These are phyloP conservation scores for Malthinus flaveolus DNA, from an alignment of 2,888 invertebrate species.

Conservation along the genomic window DNA sequence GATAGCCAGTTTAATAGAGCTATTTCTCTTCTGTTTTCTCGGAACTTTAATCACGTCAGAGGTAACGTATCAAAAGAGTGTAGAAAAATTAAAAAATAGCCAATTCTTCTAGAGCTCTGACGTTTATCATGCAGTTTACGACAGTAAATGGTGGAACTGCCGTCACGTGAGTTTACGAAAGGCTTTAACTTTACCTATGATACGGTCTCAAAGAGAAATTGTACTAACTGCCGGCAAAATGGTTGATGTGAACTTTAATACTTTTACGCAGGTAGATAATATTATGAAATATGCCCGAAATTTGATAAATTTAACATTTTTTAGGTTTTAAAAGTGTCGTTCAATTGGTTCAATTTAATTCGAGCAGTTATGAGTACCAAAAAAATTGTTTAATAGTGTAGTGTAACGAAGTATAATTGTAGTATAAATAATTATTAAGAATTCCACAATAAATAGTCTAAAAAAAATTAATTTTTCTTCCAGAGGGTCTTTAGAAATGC, in stretches of 20 bases:
- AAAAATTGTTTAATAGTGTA: too few relatives aligned
- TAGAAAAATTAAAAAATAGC: neutral
- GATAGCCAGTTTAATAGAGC: neutral
- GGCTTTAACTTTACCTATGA: constrained; percentile 18
- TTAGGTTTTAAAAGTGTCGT: constrained; percentile 4
- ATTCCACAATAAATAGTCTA: too few relatives aligned
- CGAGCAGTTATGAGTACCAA: neutral
- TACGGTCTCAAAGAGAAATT: constrained; percentile 12
- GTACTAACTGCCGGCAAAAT: constrained; percentile 21
- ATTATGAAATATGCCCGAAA: neutral
- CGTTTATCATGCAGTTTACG: constrained; percentile 14
- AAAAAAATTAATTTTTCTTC: too few relatives aligned
- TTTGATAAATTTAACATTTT: neutral
- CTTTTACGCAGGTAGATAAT: neutral
- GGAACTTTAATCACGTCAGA: neutral
- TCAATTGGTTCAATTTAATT: neutral
- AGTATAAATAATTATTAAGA: too few relatives aligned
- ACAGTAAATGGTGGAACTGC: constrained; percentile 21
- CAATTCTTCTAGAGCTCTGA: constrained; percentile 11
- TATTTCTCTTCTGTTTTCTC: neutral
- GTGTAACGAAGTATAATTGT: too few relatives aligned
- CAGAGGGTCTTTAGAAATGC: too few relatives aligned
- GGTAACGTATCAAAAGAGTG: neutral
- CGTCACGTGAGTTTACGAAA: constrained; percentile 17
- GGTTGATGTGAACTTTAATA: constrained; percentile 5